Base-by-base conservation (phyloP, 2,797 vertebrate species). In the Trachops cirrhosus region DNA sequence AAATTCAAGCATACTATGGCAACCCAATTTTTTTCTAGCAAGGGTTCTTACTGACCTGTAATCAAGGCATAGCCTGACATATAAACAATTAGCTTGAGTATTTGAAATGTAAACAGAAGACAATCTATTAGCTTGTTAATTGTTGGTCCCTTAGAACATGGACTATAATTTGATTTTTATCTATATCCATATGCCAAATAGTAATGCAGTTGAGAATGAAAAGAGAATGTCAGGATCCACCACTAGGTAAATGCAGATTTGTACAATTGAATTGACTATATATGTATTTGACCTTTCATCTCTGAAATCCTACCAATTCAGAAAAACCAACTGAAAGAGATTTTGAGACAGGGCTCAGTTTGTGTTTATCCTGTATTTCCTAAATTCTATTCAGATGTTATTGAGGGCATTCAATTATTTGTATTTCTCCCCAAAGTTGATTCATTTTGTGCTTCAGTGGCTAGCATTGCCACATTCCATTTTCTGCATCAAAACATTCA, bases 401-500 rank as follows among this genome's bases (percentile, higher is more conserved):
- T 85, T 29, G 16, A 78, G 70, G 16, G 29, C 24, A 82, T 91
- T 87, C 73, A 95, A 3, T 95, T 94, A 80, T 73, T 96, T 74
- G 21, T 91, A 39, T 94, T 96, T 95, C 41, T 95, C 32, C 71
- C 24, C 62, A 84, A 73, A 95, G 44, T 54, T 29, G 41, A 89
- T 77, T 93, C 34, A 68, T 97, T 94, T 96, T 93, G 64, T 37
- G n/a, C 71, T 94, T 94, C 52, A 93, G 39, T 71, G 73, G 6
- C 75, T 95, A 77, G 44, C 10, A 80, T 70, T 89, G 14, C 44
- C 50, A 75, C 37, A 26, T 79, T 88, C 29, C 9, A 82, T 93
- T 87, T 95, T 94, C 80, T 94, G 64, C 29, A 89, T 62, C 77
- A 68, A 79, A 95, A 80, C 41, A 92, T 77, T 92, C n/a, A 95